Base-by-base conservation (phyloP, 1,140 invertebrate species). In the Leptinotarsa texana region DNA sequence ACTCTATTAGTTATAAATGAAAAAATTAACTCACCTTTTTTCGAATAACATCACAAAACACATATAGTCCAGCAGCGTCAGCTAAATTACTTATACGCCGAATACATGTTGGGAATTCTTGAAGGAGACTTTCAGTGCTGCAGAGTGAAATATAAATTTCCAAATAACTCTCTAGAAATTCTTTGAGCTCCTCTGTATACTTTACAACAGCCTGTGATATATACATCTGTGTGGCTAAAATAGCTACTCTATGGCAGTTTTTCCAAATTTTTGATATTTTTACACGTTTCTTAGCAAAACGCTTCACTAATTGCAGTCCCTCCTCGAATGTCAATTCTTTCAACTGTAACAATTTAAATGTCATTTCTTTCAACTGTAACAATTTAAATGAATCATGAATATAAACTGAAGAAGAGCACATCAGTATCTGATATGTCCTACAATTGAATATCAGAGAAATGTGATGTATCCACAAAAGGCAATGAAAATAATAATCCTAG, bases 231-330 rank as follows among this genome's bases (percentile, higher is more conserved):
- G 78, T 80, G 4, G 81, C 82, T 62, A 85, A 75, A 73, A 81
- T 77, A 13, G 83, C 81, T 66, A 85, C 81, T 69, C 77, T 75
- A 24, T 78, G 72, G 74, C 77, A 80, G 65, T 84, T 72, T 18
- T 81, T 78, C 84, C 84, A 85, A 33, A 85, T 75, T 77, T 84
- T 84, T 18, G 83, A 84, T 21, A 82, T 83, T 78, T 80, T 81
- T 13, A 83, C 78, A n/a, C 80, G 68, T 74, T 85, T 85, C 17
- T 82, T 81, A 1, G 83, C 77, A 75, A 85, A 85, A 33, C 84
- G 79, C 27, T 80, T 80, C 2, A 84, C 80, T 27, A 85, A 78
- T 57, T 83, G 77, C 48, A 84, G 76, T 62, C 83, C 83, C 63
- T 82, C 81, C 24, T 75, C 74, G 18, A 83, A 76, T 48, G 77